Percentiles rank a stretch among this genome's conserved stretches.
These are phyloP conservation scores for Labia minor DNA, from an alignment of 2,888 invertebrate species.

Conservation along the genomic window DNA sequence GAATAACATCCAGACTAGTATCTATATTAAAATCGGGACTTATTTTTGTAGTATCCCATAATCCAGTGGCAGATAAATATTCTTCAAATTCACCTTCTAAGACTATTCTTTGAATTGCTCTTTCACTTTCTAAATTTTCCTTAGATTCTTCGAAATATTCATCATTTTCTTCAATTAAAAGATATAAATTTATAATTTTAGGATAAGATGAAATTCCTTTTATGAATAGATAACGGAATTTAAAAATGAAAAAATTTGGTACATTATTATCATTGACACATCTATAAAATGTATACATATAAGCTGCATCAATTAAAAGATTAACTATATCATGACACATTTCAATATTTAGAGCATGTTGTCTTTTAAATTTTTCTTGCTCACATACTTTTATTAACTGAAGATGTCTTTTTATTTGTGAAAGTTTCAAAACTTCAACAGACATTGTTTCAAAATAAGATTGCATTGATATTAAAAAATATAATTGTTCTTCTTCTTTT, in stretches of 20 bases:
- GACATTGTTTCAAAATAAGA: not conserved
- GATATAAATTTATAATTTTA: not conserved
- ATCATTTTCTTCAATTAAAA: not conserved
- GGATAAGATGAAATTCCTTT: not conserved
- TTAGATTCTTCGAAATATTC: not conserved
- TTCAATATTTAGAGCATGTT: not conserved
- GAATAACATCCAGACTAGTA: not conserved
- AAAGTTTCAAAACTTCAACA: not conserved
- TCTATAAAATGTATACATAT: not conserved
- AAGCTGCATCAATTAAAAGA: not conserved
- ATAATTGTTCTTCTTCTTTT: not conserved
- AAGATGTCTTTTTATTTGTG: not conserved
- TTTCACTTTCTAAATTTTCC: not conserved
- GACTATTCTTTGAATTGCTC: not conserved
- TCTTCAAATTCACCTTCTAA: not conserved
- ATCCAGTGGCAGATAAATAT: not conserved
- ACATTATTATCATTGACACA: not conserved
- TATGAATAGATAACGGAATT: not conserved
- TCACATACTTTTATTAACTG: not conserved
- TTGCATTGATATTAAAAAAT: not conserved
- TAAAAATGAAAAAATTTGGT: not conserved
- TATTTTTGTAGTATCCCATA: not conserved
- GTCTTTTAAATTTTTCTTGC: not conserved
- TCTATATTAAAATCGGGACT: not conserved
- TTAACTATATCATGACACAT: not conserved